Evolutionary conservation across 2,888 invertebrate genomes (phyloP).

Genomic region (Acholoe squamosa): DNA sequence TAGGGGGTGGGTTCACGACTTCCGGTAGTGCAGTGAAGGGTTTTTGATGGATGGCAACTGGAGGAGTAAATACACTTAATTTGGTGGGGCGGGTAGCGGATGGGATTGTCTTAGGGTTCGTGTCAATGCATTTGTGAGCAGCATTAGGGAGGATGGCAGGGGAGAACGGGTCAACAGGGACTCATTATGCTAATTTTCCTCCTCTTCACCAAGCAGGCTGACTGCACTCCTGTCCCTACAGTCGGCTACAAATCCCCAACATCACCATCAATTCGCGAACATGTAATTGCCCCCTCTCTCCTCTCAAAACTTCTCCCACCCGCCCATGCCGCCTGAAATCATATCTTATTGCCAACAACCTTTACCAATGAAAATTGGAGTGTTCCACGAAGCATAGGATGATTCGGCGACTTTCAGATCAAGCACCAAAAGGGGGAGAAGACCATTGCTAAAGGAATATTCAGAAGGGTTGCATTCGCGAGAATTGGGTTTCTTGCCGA

Average conservation of each 20-base stretch:
- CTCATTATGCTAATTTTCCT: conserved; percentile 32
- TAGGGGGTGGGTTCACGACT: neutral
- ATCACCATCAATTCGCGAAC: neutral
- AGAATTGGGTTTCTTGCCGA: too few species aligned
- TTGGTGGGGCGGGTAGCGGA: conserved; percentile 30
- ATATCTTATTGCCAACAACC: neutral
- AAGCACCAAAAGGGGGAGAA: too few species aligned
- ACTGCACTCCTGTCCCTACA: neutral
- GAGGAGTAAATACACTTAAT: conserved; percentile 60
- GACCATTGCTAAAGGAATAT: too few species aligned
- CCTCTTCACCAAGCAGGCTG: neutral
- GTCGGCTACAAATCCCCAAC: conserved; percentile 5
- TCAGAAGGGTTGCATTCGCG: too few species aligned
- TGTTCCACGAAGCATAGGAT: too few species aligned
- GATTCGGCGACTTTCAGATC: too few species aligned
- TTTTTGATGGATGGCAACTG: conserved; percentile 38
- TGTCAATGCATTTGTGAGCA: conserved; percentile 58
- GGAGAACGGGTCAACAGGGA: conserved; percentile 5
- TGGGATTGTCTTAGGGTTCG: conserved; percentile 58
- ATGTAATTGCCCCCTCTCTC: neutral
- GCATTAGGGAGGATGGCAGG: neutral
- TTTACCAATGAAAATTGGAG: too few species aligned
- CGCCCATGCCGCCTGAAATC: neutral
- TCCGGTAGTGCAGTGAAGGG: neutral
- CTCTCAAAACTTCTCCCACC: neutral